Evolutionary conservation across 2,113 vertebrate genomes (phyloP).

Genomic region (Prunella fulvescens): DNA sequence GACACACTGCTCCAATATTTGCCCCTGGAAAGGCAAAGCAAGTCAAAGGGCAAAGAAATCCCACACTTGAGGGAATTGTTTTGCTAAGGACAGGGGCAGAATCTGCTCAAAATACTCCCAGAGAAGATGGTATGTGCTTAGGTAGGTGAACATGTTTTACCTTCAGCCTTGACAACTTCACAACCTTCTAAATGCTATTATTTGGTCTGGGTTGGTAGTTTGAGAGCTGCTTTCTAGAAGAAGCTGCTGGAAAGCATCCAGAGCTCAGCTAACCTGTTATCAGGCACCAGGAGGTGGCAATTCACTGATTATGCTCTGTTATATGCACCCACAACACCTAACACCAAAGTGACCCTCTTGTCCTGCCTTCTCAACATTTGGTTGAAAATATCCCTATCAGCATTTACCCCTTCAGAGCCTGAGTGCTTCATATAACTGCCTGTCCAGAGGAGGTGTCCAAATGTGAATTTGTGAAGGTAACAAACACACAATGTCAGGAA

Average conservation of each 20-base stretch:
- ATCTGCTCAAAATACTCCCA: background rate
- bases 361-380: background rate
- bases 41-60: background rate
- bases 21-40: background rate
- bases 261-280: background rate
- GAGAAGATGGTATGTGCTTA: background rate
- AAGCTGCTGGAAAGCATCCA: background rate
- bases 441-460: background rate
- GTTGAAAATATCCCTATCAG: background rate
- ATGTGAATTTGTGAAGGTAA: background rate
- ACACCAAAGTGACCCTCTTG: background rate
- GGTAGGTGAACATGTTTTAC: background rate
- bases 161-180: background rate
- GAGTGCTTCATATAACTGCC: background rate
- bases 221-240: background rate
- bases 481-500: fast-evolving
- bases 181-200: background rate
- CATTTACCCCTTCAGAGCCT: background rate
- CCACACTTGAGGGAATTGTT: background rate
- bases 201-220: background rate
- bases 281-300: background rate
- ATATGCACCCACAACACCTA: fast-evolving
- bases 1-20: background rate
- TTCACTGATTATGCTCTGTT: background rate
- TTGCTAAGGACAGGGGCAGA: background rate